These are phyloP conservation scores for Gisinianus flammeolus DNA, from an alignment of 2,888 invertebrate genomes.

Conservation along the genomic window DNA sequence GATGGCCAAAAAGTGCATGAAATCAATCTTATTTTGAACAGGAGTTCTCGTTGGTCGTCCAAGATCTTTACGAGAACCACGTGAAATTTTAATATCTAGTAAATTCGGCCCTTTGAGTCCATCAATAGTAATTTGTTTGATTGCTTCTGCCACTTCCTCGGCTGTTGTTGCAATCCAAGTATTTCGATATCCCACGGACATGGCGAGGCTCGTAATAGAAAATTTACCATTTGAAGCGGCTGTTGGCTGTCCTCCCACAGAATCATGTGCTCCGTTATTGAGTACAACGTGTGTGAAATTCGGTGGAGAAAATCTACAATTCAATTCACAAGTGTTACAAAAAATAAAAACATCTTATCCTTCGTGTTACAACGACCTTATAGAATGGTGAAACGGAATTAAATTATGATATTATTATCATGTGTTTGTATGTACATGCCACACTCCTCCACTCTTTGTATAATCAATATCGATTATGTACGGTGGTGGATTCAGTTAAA, in stretches of 20 bases:
- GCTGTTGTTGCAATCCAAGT: slow-evolving; percentile 60
- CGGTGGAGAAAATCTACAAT: slow-evolving; percentile 52
- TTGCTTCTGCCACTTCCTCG: slow-evolving; percentile 60
- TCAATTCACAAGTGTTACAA: neutral
- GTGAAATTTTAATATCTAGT: slow-evolving; percentile 61
- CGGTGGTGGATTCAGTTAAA: too few relatives aligned
- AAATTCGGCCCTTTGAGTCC: slow-evolving; percentile 61
- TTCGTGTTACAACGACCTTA: too few relatives aligned
- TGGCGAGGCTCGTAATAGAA: slow-evolving; percentile 51
- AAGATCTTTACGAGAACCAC: slow-evolving; percentile 62
- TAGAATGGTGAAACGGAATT: too few relatives aligned
- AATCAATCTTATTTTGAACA: slow-evolving; percentile 63
- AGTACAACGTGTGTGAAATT: slow-evolving; percentile 63
- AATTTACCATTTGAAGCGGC: slow-evolving; percentile 53
- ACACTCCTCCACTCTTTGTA: neutral
- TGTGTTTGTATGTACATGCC: too few relatives aligned
- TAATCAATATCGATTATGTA: slow-evolving; percentile 5
- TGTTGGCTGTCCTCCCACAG: slow-evolving; percentile 63
- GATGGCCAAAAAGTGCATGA: slow-evolving; percentile 62
- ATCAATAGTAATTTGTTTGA: slow-evolving; percentile 49
- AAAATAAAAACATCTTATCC: too few relatives aligned
- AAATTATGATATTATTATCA: too few relatives aligned
- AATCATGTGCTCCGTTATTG: slow-evolving; percentile 64
- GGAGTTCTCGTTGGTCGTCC: slow-evolving; percentile 63
- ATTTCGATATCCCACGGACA: slow-evolving; percentile 51